phyloP scores from a whole-genome alignment of 2,888 invertebrate genomes.

The Heliconius ethilla region DNA sequence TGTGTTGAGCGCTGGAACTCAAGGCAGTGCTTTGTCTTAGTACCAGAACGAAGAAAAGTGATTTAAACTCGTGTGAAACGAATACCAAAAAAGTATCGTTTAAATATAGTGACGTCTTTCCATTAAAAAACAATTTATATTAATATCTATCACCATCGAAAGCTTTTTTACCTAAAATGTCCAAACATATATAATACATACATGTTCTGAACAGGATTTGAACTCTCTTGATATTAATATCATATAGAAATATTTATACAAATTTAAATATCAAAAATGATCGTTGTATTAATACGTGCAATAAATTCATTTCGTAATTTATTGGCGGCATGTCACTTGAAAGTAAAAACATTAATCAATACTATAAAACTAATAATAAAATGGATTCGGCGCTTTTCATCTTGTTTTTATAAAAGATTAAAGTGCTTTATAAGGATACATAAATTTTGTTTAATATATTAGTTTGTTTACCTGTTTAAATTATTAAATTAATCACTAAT shows the following conservation, averaged over 20 bases:
- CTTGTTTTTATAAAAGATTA: neutral
- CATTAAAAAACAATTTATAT: too few species aligned
- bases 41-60: too few species aligned
- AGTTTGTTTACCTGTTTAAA: neutral
- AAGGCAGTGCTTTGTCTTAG: neutral
- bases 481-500: neutral
- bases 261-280: constrained; percentile 8
- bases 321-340: neutral
- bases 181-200: too few species aligned
- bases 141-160: too few species aligned
- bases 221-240: neutral
- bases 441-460: neutral
- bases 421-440: neutral
- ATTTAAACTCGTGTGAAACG: too few species aligned
- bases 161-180: too few species aligned
- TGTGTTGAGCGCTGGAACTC: neutral
- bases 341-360: constrained; percentile 11
- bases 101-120: too few species aligned
- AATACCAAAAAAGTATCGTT: too few species aligned
- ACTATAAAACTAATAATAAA: constrained; percentile 17
- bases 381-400: constrained; percentile 17
- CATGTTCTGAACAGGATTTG: too few species aligned
- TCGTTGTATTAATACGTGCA: neutral
- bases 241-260: neutral
- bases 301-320: constrained; percentile 13